These are phyloP conservation scores for Spicauda simplicius DNA, from an alignment of 2,888 invertebrate species.

Conservation along the genomic window DNA sequence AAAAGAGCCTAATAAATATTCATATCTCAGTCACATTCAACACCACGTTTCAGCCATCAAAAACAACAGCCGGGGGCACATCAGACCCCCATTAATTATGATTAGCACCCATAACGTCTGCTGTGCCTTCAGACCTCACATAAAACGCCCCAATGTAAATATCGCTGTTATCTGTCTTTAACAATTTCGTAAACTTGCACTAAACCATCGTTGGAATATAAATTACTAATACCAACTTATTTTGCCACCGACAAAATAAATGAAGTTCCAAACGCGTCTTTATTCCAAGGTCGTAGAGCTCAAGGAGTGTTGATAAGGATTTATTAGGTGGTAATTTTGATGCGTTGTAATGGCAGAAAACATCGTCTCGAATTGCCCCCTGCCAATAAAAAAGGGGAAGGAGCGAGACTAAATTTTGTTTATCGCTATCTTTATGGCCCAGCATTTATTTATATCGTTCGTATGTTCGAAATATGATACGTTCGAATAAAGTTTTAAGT, in stretches of 20 bases:
- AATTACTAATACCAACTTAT: constrained; percentile 65
- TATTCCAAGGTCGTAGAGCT: constrained; percentile 44
- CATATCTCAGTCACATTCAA: constrained; percentile 16
- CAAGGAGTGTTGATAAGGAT: constrained; percentile 33
- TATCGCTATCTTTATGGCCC: constrained; percentile 81
- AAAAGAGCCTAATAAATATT: constrained; percentile 9
- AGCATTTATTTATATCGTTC: constrained; percentile 79
- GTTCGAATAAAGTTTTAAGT: constrained; percentile 67
- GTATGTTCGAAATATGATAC: constrained; percentile 79
- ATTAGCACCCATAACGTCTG: constrained; percentile 72
- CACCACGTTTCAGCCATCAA: constrained; percentile 30
- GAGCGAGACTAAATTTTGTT: constrained; percentile 80
- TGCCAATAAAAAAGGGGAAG: constrained; percentile 82
- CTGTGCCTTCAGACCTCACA: constrained; percentile 60
- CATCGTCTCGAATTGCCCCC: constrained; percentile 82
- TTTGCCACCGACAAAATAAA: constrained; percentile 42
- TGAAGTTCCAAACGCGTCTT: constrained; percentile 44
- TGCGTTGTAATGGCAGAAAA: constrained; percentile 70
- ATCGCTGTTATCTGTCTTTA: constrained; percentile 83
- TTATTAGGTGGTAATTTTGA: constrained; percentile 41
- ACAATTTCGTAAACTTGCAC: constrained; percentile 83
- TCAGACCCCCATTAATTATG: constrained; percentile 62
- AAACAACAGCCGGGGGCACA: constrained; percentile 29
- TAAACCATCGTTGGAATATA: constrained; percentile 81
- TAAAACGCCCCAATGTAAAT: constrained; percentile 80